Evolutionary conservation across 2,888 invertebrate species (phyloP).

Genomic region (Tenthredo distinguenda): DNA sequence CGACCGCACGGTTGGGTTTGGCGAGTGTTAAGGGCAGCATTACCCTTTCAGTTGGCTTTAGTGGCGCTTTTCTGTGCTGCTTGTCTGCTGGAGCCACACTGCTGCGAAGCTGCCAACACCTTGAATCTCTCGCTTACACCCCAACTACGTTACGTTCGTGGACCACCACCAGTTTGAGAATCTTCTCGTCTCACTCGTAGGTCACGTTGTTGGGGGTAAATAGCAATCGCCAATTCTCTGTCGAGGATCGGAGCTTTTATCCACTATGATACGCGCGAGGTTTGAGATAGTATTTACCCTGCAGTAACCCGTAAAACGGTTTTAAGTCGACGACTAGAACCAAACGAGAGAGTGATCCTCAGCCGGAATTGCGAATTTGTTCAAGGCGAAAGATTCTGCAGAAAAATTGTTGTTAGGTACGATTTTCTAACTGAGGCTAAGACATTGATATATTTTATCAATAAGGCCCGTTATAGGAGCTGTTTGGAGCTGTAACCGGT

Average conservation of each 20-base stretch:
- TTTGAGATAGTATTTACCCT: not conserved
- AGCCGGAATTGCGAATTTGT: not conserved
- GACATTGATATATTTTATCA: not conserved
- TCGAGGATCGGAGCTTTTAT: not conserved
- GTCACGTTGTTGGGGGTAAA: not conserved
- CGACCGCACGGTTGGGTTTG: constrained; percentile 84
- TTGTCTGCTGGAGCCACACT: constrained; percentile 87
- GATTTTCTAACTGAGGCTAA: not conserved
- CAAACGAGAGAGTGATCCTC: not conserved
- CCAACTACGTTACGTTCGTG: constrained; percentile 89
- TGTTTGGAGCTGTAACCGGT: not conserved
- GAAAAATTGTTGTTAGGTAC: not conserved
- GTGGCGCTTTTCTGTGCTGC: constrained; percentile 87
- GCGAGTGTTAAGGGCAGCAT: constrained; percentile 86
- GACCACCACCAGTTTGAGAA: constrained; percentile 88
- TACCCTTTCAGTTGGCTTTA: constrained; percentile 88
- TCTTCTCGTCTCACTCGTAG: not conserved
- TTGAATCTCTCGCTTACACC: constrained; percentile 88
- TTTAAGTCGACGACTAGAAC: not conserved
- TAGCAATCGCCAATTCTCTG: not conserved
- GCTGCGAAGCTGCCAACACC: constrained; percentile 89
- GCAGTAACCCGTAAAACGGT: constrained; percentile 2
- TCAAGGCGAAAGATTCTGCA: not conserved
- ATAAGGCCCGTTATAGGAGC: constrained; percentile 17
- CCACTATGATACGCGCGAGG: not conserved